Percentiles rank a stretch among this genome's conserved stretches.
Evolutionary conservation across 2,888 invertebrate genomes (phyloP).

Genomic region (Meteorus colon): DNA sequence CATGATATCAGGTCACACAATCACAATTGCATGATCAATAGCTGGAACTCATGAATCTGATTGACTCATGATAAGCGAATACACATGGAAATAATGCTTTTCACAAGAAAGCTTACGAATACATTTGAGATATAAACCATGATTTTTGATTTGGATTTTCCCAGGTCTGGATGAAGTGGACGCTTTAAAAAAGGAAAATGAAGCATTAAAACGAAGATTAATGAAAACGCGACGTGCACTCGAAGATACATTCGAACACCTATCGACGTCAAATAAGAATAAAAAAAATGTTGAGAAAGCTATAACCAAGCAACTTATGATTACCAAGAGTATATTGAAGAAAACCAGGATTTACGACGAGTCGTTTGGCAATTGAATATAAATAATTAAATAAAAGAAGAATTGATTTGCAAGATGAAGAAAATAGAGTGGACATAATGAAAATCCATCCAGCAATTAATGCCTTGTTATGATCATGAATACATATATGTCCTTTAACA

Average conservation of each 20-base stretch:
- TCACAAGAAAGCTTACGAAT: slow-evolving; percentile 7
- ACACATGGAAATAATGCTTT: slow-evolving; percentile 24
- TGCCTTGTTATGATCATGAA: not conserved
- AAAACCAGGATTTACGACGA: slow-evolving; percentile 71
- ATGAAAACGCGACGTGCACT: slow-evolving; percentile 83
- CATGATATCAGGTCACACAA: not conserved
- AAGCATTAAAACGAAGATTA: slow-evolving; percentile 81
- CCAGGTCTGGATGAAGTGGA: slow-evolving; percentile 72
- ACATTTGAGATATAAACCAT: not conserved
- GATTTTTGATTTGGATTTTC: slow-evolving; percentile 8
- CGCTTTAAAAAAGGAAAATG: slow-evolving; percentile 80
- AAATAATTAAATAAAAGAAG: not conserved
- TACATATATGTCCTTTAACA: not conserved
- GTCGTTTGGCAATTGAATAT: slow-evolving; percentile 61
- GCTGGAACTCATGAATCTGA: slow-evolving; percentile 26
- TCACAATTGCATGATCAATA: not conserved
- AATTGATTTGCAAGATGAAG: slow-evolving; percentile 22
- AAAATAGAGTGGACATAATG: slow-evolving; percentile 22
- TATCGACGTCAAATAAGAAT: slow-evolving; percentile 84
- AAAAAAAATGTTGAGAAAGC: slow-evolving; percentile 89
- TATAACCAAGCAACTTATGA: slow-evolving; percentile 74
- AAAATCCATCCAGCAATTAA: not conserved
- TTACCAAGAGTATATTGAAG: slow-evolving; percentile 69
- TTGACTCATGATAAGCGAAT: not conserved
- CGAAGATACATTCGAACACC: slow-evolving; percentile 84